phyloP scores from a whole-genome alignment of 2,797 vertebrate genomes.

The Silurus lanzhouensis region DNA sequence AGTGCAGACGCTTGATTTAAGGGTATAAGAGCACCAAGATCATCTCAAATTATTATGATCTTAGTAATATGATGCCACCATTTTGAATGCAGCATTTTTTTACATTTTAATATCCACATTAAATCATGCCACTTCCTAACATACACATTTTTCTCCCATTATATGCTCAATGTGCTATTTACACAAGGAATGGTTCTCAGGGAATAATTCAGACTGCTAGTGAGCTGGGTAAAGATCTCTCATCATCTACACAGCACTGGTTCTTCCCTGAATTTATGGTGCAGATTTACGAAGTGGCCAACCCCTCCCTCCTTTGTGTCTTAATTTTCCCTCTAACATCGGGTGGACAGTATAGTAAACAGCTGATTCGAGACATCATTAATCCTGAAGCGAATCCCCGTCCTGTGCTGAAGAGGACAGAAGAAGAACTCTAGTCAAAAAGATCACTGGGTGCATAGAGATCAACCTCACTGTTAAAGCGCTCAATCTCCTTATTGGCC shows the following conservation, averaged over 20 bases:
- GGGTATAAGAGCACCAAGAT: background rate
- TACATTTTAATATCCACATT: background rate
- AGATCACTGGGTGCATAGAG: conserved; percentile 85
- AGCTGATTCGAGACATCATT: conserved; percentile 42
- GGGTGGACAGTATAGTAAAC: conserved; percentile 29
- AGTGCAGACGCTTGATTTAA: background rate
- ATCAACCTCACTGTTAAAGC: conserved; percentile 89
- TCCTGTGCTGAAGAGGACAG: conserved; percentile 45
- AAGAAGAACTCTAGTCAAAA: conserved; percentile 76
- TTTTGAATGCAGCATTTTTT: background rate
- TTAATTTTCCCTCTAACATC: conserved; percentile 24
- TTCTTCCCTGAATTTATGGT: conserved; percentile 16
- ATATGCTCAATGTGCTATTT: background rate
- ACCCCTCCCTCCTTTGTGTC: conserved; percentile 28
- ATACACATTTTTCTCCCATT: background rate
- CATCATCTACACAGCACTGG: conserved; percentile 25
- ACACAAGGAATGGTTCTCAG: background rate
- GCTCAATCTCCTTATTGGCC: conserved; percentile 89
- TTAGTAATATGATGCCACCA: background rate
- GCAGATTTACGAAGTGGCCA: conserved; percentile 15
- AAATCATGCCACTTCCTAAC: too few species aligned
- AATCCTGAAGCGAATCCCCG: conserved; percentile 49
- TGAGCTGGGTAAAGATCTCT: conserved; percentile 43
- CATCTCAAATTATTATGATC: background rate
- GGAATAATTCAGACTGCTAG: conserved; percentile 38